Conservation (phyloP, 2,113 vertebrate genomes). For the Rhombomys opimus region DNA sequence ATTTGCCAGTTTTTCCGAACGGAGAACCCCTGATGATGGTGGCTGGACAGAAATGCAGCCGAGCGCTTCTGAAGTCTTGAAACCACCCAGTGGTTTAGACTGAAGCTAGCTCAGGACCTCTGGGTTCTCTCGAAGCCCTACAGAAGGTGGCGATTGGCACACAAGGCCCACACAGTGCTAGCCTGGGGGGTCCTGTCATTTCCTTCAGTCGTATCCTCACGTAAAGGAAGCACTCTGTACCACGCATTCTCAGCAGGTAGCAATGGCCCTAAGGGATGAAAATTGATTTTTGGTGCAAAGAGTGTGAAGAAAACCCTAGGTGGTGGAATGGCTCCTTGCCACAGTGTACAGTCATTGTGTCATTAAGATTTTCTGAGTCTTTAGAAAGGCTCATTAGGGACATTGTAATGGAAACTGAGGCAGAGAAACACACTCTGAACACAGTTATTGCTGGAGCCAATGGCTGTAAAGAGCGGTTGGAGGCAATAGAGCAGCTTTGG, state of each 20-base stretch:
- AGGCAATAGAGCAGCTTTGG: neutral
- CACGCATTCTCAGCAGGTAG: neutral
- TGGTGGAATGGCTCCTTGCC: neutral
- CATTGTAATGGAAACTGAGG: neutral
- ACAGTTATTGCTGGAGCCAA: neutral
- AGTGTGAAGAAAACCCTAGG: neutral
- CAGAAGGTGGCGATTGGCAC: neutral
- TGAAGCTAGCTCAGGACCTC: constrained; percentile 10
- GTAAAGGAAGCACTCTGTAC: neutral
- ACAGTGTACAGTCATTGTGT: neutral
- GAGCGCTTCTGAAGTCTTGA: constrained; percentile 31
- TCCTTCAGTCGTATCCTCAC: neutral
- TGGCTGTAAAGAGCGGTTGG: neutral
- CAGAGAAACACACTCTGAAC: neutral
- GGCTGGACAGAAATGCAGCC: constrained; percentile 44
- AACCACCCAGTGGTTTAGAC: neutral
- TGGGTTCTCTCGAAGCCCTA: constrained; percentile 26
- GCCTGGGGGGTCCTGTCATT: neutral
- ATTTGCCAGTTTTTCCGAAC: constrained; percentile 44
- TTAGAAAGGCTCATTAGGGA: neutral
- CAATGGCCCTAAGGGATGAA: neutral
- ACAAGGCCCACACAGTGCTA: neutral
- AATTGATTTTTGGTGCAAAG: neutral
- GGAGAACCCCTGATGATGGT: neutral
- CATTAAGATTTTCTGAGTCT: neutral